A percentile compares a stretch with the other conserved stretches of the same genome.
Evolutionary conservation across 2,113 vertebrate species (phyloP).

Genomic region (Ranitomeya variabilis): DNA sequence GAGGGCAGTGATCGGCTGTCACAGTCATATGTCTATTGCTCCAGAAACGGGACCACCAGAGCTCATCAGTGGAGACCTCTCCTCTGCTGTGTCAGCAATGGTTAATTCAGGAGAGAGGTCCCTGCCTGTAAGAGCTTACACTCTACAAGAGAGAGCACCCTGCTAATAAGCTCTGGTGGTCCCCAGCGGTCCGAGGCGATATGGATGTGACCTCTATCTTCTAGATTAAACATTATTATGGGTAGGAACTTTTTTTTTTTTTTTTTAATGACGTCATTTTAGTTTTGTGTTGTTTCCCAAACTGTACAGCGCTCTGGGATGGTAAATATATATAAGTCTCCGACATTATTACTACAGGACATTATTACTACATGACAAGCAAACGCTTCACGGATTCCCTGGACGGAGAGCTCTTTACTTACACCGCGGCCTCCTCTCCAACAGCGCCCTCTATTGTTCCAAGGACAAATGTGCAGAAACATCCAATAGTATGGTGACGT

Average conservation of each 20-base stretch:
- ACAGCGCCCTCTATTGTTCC: conserved; percentile 50
- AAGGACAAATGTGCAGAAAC: not conserved
- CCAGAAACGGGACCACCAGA: no score
- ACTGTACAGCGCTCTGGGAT: not conserved
- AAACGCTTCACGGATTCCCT: not conserved
- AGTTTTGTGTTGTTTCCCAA: not conserved
- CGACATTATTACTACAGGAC: not conserved
- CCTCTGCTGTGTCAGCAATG: no score
- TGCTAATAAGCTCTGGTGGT: no score
- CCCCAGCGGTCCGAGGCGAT: not conserved
- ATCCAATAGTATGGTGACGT: not conserved
- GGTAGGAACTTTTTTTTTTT: not conserved
- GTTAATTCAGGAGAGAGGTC: no score
- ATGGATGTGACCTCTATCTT: not conserved
- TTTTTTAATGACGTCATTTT: not conserved
- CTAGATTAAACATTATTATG: not conserved
- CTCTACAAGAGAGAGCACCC: no score
- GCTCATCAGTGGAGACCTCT: no score
- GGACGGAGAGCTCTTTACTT: not conserved
- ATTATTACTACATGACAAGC: not conserved
- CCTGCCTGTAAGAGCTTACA: no score
- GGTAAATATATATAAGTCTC: no score
- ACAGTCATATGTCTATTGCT: no score
- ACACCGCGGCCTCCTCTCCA: conserved; percentile 2
- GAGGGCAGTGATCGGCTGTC: no score